Conservation (phyloP, 2,113 vertebrate genomes). For the Ondatra zibethicus region DNA sequence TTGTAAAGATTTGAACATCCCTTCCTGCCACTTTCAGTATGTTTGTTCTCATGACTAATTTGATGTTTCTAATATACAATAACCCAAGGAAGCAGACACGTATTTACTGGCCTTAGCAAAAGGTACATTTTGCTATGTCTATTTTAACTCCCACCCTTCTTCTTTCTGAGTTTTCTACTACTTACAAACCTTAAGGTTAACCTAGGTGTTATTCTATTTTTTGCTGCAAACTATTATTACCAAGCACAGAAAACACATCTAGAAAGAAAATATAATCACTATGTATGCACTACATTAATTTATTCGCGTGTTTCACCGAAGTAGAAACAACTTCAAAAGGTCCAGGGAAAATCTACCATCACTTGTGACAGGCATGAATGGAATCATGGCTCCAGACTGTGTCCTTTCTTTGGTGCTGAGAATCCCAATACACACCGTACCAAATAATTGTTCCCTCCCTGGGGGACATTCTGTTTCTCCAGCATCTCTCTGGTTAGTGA, state of each 20-base stretch:
- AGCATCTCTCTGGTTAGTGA: neutral
- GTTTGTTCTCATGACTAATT: conserved; percentile 34
- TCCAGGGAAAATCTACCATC: neutral
- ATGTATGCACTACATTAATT: neutral
- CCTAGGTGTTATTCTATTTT: neutral
- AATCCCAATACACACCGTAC: neutral
- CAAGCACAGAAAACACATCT: neutral
- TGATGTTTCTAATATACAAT: neutral
- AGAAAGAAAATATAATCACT: neutral
- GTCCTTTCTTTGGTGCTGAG: neutral
- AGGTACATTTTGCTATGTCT: neutral
- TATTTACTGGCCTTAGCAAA: conserved; percentile 15
- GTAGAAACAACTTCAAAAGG: neutral
- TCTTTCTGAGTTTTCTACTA: neutral
- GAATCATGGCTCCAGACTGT: neutral
- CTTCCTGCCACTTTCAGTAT: neutral
- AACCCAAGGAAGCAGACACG: conserved; percentile 4
- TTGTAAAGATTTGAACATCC: neutral
- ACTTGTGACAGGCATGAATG: neutral
- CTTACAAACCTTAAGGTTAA: conserved; percentile 25
- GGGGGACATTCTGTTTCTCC: neutral
- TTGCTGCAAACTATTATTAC: neutral
- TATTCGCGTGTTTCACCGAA: neutral
- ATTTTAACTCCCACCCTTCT: conserved; percentile 6
- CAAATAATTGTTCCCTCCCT: neutral